Conservation (phyloP, 2,797 vertebrate species). For the Heterohyrax brucei region DNA sequence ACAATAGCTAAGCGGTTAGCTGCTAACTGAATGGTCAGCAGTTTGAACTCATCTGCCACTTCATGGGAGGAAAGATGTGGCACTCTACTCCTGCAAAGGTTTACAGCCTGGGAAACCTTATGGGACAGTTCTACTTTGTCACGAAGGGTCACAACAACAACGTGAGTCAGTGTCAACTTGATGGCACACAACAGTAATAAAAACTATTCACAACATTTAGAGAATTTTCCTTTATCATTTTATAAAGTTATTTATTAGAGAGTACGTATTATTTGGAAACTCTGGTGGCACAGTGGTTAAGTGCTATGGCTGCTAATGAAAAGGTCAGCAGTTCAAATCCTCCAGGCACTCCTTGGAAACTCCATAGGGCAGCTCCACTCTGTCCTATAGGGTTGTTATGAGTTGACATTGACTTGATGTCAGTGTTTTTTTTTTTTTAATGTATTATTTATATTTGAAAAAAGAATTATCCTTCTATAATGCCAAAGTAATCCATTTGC, state of each 20-base stretch:
- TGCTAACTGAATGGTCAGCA: not conserved
- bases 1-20: not conserved
- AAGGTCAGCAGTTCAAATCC: too few relatives aligned
- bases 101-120: not conserved
- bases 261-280: too few relatives aligned
- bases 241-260: conserved; percentile 21
- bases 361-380: too few relatives aligned
- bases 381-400: too few relatives aligned
- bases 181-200: not conserved
- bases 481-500: conserved; percentile 1
- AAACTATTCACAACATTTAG: not conserved
- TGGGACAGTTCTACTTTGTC: not conserved
- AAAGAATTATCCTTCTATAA: conserved; percentile 52
- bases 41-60: not conserved
- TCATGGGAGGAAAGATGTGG: not conserved
- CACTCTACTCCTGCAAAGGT: not conserved
- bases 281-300: too few relatives aligned
- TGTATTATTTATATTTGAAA: conserved; percentile 60
- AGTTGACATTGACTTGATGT: too few relatives aligned
- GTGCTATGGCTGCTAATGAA: too few relatives aligned
- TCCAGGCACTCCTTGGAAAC: too few relatives aligned
- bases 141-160: not conserved
- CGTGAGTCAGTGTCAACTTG: not conserved
- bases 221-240: conserved; percentile 62
- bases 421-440: too few relatives aligned